These are phyloP conservation scores for Ginglymostoma cirratum DNA, from an alignment of 2,113 vertebrate genomes.

Conservation along the genomic window DNA sequence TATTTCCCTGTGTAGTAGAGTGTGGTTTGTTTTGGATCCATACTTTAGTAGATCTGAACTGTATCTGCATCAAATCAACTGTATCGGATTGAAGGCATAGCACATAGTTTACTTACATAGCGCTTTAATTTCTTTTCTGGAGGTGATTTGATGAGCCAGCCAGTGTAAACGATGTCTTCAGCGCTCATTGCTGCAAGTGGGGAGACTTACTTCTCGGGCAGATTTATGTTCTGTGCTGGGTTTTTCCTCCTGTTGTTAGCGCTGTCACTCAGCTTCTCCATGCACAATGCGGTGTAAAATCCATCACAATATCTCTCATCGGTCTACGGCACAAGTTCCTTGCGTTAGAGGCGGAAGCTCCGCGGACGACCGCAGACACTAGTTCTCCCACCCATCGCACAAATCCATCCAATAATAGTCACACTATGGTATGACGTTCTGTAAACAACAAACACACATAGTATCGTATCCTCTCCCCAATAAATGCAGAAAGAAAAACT, in stretches of 20 bases:
- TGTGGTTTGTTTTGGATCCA: not conserved
- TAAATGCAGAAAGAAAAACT: slow-evolving; percentile 14
- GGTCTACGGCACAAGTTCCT: slow-evolving; percentile 16
- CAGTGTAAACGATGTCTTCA: slow-evolving; percentile 85
- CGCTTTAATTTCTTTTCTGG: slow-evolving; percentile 96
- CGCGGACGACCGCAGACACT: not conserved
- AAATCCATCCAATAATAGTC: slow-evolving; percentile 16
- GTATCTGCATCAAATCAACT: not conserved
- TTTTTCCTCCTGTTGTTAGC: not conserved
- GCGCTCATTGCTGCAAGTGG: slow-evolving; percentile 65
- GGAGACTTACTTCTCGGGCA: not conserved
- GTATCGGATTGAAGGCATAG: not conserved
- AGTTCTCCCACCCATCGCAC: slow-evolving; percentile 27
- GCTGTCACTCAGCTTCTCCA: slow-evolving; percentile 29
- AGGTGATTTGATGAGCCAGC: slow-evolving; percentile 97
- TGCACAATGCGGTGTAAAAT: slow-evolving; percentile 12
- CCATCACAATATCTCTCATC: slow-evolving; percentile 30
- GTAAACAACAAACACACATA: slow-evolving; percentile 14
- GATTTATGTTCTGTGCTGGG: not conserved
- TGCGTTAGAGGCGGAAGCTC: slow-evolving; percentile 19
- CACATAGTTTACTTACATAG: slow-evolving; percentile 77
- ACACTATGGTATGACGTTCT: not conserved
- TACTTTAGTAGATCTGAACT: not conserved
- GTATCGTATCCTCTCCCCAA: not conserved
- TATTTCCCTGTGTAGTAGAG: not conserved